Evolutionary conservation across 2,113 vertebrate genomes (phyloP).

Genomic region (Bolborhynchus lineola): DNA sequence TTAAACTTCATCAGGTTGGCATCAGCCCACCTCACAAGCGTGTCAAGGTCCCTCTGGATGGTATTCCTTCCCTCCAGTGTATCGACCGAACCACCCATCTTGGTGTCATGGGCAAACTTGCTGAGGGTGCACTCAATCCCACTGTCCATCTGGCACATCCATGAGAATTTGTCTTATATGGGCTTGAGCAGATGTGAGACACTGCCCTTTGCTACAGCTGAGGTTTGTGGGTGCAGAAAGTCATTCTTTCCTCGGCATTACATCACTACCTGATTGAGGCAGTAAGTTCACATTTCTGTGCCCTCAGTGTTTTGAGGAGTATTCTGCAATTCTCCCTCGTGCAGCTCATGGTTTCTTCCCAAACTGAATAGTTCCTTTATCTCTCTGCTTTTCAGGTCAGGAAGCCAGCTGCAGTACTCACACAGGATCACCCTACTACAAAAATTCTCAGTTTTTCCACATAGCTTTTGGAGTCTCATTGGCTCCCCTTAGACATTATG

Average conservation of each 20-base stretch:
- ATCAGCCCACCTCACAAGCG: too few relatives aligned
- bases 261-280: background rate
- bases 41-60: too few relatives aligned
- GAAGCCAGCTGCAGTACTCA: background rate
- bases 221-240: background rate
- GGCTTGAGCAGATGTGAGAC: background rate
- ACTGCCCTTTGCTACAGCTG: background rate
- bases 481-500: background rate
- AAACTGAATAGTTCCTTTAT: background rate
- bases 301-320: background rate
- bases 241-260: accelerated
- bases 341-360: background rate
- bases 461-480: background rate
- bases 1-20: too few relatives aligned
- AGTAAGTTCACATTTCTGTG: background rate
- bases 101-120: too few relatives aligned
- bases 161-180: background rate
- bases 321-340: background rate
- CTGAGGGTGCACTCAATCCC: too few relatives aligned
- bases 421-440: background rate
- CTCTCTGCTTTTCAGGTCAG: background rate
- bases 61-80: too few relatives aligned
- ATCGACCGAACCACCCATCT: too few relatives aligned
- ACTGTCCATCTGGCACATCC: background rate
- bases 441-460: background rate